Evolutionary conservation across 1,140 invertebrate species (phyloP), one percentile per base, ranked within the genome.

Genomic region (Wasmannia auropunctata): DNA sequence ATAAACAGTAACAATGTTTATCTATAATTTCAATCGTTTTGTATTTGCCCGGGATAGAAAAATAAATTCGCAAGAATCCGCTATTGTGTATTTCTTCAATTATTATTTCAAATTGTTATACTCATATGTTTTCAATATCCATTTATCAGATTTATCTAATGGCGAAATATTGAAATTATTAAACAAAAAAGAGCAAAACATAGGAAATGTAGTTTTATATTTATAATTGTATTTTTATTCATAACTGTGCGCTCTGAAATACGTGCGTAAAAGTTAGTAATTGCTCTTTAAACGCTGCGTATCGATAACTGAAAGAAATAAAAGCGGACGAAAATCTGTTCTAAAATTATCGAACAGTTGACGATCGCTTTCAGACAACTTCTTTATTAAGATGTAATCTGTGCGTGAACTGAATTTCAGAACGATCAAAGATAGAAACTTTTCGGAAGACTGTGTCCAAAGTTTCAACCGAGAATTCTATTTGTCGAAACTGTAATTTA

Each of bases 401-500:
- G 34, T 31, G 16, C 16, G 25, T 31, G 51, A 70, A 83, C 16
- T 83, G 40, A 22, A 83, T 58, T 74, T 83, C 37, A 72, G 37
- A 46, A 58, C 25, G 67, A 69, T 80, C 16, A 40, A 67, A 72
- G 65, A 81, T 51, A 67, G 37, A 72, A 72, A 43, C 46, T 81
- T 81, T 72, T 72, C 63, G 25, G 67, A 10, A 58, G 37, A 31
- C 31, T 58, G 51, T 56, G 28, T 43, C 25, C 11, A 34, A 81
- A 81, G 65, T 81, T 81, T 37, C 25, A 43, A 43, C 6, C 37
- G 25, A 81, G 49, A 46, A 81, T 58, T 58, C 34, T 46, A 72
- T 81, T 81, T 72, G 67, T 81, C 79, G 51, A 74, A 83, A 34
- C 14, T 74, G 37, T 43, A 74, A 83, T 83, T 72, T 83, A 56